A percentile compares a stretch with the other conserved stretches of the same genome.
Conservation (phyloP, 2,113 vertebrate species). For the Orcinus orca region DNA sequence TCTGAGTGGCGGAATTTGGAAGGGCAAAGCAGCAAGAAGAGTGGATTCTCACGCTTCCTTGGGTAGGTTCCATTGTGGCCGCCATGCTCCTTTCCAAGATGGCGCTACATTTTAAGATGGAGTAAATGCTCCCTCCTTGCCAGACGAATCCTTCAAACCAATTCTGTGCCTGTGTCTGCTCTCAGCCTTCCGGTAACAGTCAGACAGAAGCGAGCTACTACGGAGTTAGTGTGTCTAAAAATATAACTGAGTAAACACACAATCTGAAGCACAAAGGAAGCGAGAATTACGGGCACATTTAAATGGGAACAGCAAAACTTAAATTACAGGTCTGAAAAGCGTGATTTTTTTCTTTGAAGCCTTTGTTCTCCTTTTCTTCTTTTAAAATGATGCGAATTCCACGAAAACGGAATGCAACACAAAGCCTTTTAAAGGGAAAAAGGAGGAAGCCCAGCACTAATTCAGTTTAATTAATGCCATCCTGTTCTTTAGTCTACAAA, state of each 20-base stretch:
- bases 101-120: too few species aligned
- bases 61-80: fast-evolving
- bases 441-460: neutral
- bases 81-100: neutral
- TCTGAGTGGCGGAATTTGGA: fast-evolving
- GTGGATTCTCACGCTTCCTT: too few species aligned
- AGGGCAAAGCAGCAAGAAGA: neutral
- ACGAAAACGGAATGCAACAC: neutral
- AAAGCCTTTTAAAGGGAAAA: neutral
- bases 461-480: conserved; percentile 34
- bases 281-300: neutral
- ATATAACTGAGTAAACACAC: conserved; percentile 33
- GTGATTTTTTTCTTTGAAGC: neutral
- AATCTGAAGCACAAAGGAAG: neutral
- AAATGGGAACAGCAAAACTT: neutral
- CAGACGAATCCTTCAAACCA: neutral
- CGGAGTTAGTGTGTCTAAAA: neutral
- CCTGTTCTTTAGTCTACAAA: neutral
- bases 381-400: neutral
- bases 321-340: neutral
- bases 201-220: neutral
- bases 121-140: neutral
- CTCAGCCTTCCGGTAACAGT: neutral
- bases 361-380: neutral
- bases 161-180: neutral